Evolutionary conservation across 2,113 vertebrate species (phyloP).

Genomic region (Excalfactoria chinensis): DNA sequence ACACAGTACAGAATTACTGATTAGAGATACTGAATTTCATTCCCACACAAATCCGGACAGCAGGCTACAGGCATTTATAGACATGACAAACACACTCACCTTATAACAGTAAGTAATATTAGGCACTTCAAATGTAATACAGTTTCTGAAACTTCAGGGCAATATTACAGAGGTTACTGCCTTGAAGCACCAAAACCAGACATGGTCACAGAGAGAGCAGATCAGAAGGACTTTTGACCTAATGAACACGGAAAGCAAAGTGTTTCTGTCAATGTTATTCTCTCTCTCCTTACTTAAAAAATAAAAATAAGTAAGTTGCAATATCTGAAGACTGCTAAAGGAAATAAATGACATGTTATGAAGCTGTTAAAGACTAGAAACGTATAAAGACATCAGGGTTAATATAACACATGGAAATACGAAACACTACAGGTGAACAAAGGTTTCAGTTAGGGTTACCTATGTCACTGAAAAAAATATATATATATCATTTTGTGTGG

Average conservation of each 20-base stretch:
- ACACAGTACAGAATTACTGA: background rate
- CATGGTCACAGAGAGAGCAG: background rate
- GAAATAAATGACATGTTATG: background rate
- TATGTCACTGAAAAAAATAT: too few relatives aligned
- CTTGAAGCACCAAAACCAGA: background rate
- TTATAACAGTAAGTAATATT: background rate
- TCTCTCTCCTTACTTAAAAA: background rate
- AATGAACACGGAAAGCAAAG: rapidly evolving
- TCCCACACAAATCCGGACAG: background rate
- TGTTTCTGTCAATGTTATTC: background rate
- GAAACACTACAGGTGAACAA: background rate
- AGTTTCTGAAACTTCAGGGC: background rate
- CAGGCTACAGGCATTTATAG: background rate
- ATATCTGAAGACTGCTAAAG: background rate
- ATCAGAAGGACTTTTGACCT: background rate
- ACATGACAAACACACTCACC: background rate
- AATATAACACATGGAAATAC: background rate
- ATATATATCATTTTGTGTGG: too few relatives aligned
- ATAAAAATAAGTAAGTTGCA: background rate
- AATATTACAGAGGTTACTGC: background rate
- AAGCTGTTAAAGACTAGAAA: background rate
- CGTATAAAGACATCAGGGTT: background rate
- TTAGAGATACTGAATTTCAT: background rate
- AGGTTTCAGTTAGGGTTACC: background rate
- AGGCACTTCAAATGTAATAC: background rate